A percentile compares a stretch with the other conserved stretches of the same genome.
Evolutionary conservation across 2,113 vertebrate genomes (phyloP).

Genomic region (Acrocephalus arundinaceus): DNA sequence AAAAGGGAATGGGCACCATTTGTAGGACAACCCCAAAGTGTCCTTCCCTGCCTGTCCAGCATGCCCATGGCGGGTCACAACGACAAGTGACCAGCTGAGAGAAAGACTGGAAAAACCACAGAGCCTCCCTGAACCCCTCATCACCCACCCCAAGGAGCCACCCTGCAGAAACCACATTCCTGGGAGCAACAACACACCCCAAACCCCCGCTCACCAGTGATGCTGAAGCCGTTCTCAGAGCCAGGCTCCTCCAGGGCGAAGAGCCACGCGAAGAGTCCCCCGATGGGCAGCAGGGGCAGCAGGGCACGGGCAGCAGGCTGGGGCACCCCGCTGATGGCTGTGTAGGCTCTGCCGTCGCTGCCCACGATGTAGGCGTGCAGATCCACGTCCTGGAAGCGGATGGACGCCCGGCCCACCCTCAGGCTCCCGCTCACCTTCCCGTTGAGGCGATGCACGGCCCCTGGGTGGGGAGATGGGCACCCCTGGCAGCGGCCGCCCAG

Average conservation of each 20-base stretch:
- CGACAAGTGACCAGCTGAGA: not conserved
- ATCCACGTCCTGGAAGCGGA: conserved; percentile 71
- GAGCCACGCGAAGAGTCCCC: conserved; percentile 93
- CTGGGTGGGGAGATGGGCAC: conserved; percentile 55
- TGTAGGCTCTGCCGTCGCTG: conserved; percentile 90
- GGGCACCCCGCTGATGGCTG: conserved; percentile 89
- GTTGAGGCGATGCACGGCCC: conserved; percentile 90
- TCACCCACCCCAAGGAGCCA: not conserved
- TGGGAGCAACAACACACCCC: accelerated
- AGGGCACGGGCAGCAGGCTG: conserved; percentile 83
- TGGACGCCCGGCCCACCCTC: conserved; percentile 71
- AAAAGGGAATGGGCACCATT: not conserved
- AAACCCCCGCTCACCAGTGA: conserved; percentile 74
- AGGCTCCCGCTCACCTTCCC: conserved; percentile 90
- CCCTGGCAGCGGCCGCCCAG: not conserved
- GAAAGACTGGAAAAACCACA: accelerated
- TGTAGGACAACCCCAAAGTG: not conserved
- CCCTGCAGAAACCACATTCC: not conserved
- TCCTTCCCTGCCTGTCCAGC: not conserved
- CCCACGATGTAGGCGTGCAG: conserved; percentile 93
- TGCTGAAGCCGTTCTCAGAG: conserved; percentile 88
- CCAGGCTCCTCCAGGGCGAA: conserved; percentile 91
- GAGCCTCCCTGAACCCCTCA: not conserved
- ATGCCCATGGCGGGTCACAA: accelerated
- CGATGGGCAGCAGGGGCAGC: conserved; percentile 86